Evolutionary conservation across 2,113 vertebrate species (phyloP).

Genomic region (Leptobrachium ailaonicum): DNA sequence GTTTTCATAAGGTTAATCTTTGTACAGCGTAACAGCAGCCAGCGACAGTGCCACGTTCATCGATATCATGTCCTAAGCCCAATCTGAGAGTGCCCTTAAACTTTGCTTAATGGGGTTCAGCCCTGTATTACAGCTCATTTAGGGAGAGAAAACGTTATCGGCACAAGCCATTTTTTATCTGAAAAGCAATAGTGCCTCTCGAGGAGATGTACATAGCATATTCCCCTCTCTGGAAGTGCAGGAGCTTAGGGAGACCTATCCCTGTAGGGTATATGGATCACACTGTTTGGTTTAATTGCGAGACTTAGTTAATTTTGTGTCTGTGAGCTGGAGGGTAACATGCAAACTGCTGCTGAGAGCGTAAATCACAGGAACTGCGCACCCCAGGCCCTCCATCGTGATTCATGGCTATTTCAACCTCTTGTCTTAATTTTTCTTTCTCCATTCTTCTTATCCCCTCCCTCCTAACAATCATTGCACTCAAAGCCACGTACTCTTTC

Average conservation of each 20-base stretch:
- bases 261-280: constrained; percentile 14
- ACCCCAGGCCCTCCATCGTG: constrained; percentile 10
- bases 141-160: not conserved
- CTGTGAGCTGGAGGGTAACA: constrained; percentile 20
- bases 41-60: too few relatives aligned
- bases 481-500: too few relatives aligned
- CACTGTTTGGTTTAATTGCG: constrained; percentile 38
- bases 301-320: constrained; percentile 21
- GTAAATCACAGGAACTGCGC: constrained; percentile 21
- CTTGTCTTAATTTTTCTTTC: not conserved
- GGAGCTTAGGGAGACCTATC: not conserved
- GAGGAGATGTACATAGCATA: not conserved
- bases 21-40: too few relatives aligned
- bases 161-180: not conserved
- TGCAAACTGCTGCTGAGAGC: constrained; percentile 15
- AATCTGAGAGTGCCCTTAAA: too few relatives aligned
- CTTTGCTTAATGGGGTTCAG: too few relatives aligned
- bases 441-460: not conserved
- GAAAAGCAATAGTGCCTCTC: not conserved
- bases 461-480: too few relatives aligned
- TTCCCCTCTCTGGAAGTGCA: not conserved
- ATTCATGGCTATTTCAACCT: not conserved
- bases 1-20: too few relatives aligned
- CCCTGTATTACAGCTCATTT: too few relatives aligned
- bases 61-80: too few relatives aligned